Base-by-base conservation (phyloP, 2,797 vertebrate species). In the Gymnoscopelus microlampas region DNA sequence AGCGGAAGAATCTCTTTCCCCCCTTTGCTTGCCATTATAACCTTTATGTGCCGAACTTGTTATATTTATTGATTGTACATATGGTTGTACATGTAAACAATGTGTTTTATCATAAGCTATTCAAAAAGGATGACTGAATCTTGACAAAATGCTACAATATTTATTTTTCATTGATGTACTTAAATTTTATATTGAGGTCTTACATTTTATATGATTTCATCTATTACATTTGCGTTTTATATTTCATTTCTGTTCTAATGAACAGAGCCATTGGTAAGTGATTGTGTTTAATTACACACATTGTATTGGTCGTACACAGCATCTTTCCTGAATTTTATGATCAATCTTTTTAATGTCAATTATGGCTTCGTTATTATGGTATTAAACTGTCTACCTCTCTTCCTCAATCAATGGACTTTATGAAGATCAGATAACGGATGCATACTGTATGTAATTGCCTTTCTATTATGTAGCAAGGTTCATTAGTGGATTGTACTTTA, bases 1-100 rank as follows among this genome's bases (percentile, higher is more conserved):
- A 89, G 91, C 87, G 71, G 87, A 94, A 93, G 73, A 83, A 90
- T 85, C 47, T 63, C 7, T 74, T 66, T 70, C 63, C 14, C 47
- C 62, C 66, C 51, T 66, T 54, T 71, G 32, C 73, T 74, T 55
- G 85, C 61, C 48, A 55, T 74, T 59, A 73, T 78, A 81, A 73
- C 70, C 81, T 63, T 74, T 66, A 78, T 39, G 7, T 53, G 9
- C 50, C 53, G 66, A 61, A 74, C 68, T 67, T 69, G 61, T 47
- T 8, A 64, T 77, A 72, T 66, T 73, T 83, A 10, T 79, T 68
- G 70, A 61, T 72, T 15, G 67, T 60, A 53, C 55, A 53, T 26
- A 60, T 55, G 50, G 61, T 60, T 73, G 56, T 10, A 53, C 53
- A 2, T 8, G 39, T 44, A 44, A 39, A 39, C 9, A 44, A 44